Percentiles rank a stretch among this genome's conserved stretches.
phyloP scores from a whole-genome alignment of 2,113 vertebrate genomes.

The Alligator mississippiensis region DNA sequence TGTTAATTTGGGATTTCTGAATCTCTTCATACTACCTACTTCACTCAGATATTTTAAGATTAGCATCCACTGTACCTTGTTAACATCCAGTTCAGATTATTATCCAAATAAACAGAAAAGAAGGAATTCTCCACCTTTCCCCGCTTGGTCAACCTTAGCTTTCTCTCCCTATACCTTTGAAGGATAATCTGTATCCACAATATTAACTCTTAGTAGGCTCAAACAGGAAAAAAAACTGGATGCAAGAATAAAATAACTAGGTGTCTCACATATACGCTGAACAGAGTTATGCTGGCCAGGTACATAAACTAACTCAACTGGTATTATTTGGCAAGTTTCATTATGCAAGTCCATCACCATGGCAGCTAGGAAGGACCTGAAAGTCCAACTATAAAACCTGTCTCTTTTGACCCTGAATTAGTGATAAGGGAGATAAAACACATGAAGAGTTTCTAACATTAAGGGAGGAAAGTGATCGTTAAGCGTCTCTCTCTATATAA shows the following conservation, averaged over 20 bases:
- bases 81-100: not conserved
- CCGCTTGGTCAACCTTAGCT: not conserved
- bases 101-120: not conserved
- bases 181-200: not conserved
- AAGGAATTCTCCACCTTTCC: not conserved
- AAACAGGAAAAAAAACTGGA: not conserved
- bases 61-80: not conserved
- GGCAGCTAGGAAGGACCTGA: not conserved
- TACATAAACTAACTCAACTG: not conserved
- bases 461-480: not conserved
- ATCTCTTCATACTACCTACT: rapidly evolving
- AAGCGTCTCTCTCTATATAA: not conserved
- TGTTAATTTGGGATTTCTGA: not conserved
- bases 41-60: not conserved
- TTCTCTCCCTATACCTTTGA: not conserved
- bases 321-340: not conserved
- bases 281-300: not conserved
- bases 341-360: not conserved
- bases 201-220: not conserved
- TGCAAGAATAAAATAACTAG: not conserved
- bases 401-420: not conserved
- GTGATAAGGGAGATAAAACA: not conserved
- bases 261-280: not conserved
- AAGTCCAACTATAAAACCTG: not conserved
- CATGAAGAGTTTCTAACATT: not conserved